Evolutionary conservation across 2,797 vertebrate species (phyloP).

Genomic region (Buphagus erythrorhynchus): DNA sequence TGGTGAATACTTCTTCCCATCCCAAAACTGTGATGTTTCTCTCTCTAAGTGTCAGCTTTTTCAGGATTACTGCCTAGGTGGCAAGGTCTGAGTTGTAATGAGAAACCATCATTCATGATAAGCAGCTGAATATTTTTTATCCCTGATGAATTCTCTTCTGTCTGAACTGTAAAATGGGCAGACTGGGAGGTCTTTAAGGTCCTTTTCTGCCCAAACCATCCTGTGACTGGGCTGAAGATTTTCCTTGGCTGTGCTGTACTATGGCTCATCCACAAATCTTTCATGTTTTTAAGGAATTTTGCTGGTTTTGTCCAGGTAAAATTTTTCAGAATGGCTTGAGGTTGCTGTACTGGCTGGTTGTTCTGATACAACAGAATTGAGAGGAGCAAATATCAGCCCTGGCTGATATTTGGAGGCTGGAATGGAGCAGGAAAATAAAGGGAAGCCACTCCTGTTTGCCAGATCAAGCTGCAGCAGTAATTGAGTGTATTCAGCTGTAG

Average conservation of each 20-base stretch:
- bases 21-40: background rate
- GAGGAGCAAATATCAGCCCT: background rate
- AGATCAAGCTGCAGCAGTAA: background rate
- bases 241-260: background rate
- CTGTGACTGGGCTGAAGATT: background rate
- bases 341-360: no score
- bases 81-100: background rate
- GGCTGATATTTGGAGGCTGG: background rate
- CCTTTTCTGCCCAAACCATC: background rate
- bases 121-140: background rate
- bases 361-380: background rate
- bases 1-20: background rate
- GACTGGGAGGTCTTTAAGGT: background rate
- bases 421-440: background rate
- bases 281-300: background rate
- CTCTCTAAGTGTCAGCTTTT: background rate
- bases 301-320: fast-evolving
- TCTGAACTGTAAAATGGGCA: background rate
- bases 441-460: background rate
- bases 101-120: background rate
- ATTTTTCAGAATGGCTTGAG: background rate
- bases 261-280: background rate
- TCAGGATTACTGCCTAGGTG: background rate
- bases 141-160: background rate
- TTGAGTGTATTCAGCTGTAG: background rate